These are phyloP conservation scores for Brachyhypopomus occidentalis DNA, from an alignment of 2,113 vertebrate genomes.

Conservation along the genomic window DNA sequence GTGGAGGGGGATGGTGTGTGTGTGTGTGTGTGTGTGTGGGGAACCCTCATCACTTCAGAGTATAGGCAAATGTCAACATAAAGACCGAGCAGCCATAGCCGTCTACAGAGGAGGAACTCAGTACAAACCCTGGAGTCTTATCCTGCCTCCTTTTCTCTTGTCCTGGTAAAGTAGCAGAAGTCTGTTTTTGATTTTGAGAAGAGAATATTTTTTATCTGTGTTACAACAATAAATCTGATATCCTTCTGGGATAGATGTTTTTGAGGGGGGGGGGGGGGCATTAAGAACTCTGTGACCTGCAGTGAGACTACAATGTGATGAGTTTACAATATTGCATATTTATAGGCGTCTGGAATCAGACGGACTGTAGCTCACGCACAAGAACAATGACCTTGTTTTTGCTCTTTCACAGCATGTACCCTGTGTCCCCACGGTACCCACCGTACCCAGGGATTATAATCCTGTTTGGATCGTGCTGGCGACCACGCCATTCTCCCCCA, in stretches of 20 bases:
- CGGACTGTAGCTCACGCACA: conserved; percentile 6
- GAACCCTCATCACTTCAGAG: conserved; percentile 57
- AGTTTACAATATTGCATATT: conserved; percentile 65
- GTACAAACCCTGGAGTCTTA: conserved; percentile 58
- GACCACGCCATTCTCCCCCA: background rate
- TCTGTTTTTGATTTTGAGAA: conserved; percentile 43
- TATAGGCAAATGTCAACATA: conserved; percentile 64
- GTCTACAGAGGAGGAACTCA: conserved; percentile 61
- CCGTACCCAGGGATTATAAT: background rate
- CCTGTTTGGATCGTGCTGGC: background rate
- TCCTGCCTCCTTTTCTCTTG: conserved; percentile 49
- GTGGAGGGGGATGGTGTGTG: conserved; percentile 35
- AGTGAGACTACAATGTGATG: conserved; percentile 30
- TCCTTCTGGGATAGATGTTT: conserved; percentile 44
- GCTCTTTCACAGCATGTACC: background rate
- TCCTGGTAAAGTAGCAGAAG: conserved; percentile 31
- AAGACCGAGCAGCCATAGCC: conserved; percentile 65
- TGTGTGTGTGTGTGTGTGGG: no score
- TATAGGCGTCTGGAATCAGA: conserved; percentile 42
- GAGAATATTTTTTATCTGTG: conserved; percentile 38
- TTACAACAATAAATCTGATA: conserved; percentile 49
- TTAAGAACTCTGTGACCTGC: conserved; percentile 49
- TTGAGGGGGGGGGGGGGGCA: conserved; percentile 44
- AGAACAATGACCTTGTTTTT: conserved; percentile 24
- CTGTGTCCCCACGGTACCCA: no score